phyloP scores from a whole-genome alignment of 2,888 invertebrate genomes.

The Merodon equestris region DNA sequence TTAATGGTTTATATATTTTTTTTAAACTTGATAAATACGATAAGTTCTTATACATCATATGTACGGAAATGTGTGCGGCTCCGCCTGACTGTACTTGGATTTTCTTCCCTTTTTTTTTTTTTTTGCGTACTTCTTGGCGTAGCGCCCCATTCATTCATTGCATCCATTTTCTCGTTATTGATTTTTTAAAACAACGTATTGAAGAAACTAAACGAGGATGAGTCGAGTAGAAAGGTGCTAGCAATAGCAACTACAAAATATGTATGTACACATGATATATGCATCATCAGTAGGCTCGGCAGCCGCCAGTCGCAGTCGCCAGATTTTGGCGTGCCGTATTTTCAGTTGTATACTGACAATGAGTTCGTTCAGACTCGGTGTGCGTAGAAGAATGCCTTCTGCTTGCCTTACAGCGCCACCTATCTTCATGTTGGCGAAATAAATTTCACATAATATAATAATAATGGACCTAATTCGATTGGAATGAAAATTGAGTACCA shows the following conservation, averaged over 20 bases:
- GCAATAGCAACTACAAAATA: too few relatives aligned
- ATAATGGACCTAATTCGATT: slow-evolving; percentile 17
- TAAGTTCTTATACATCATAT: not conserved
- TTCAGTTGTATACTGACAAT: slow-evolving; percentile 32
- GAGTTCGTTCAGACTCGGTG: slow-evolving; percentile 43
- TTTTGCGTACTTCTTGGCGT: slow-evolving; percentile 3
- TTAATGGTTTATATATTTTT: slow-evolving; percentile 13
- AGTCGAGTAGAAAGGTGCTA: not conserved
- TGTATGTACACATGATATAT: not conserved
- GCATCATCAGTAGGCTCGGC: not conserved
- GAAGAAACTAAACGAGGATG: not conserved
- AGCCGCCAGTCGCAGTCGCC: slow-evolving; percentile 3
- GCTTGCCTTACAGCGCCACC: slow-evolving; percentile 40
- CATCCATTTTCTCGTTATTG: slow-evolving; percentile 34
- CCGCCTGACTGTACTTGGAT: not conserved
- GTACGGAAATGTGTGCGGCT: too few relatives aligned
- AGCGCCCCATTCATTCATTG: slow-evolving; percentile 14
- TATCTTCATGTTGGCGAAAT: slow-evolving; percentile 35
- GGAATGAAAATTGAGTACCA: slow-evolving; percentile 24
- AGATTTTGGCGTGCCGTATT: slow-evolving; percentile 35
- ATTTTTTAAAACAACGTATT: slow-evolving; percentile 50
- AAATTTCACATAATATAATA: too few relatives aligned
- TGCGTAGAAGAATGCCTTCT: slow-evolving; percentile 37
- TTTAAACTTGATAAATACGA: not conserved
- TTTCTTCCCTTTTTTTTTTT: slow-evolving; percentile 6